Conservation (phyloP, 1,140 invertebrate genomes). For the Planococcus citri region DNA sequence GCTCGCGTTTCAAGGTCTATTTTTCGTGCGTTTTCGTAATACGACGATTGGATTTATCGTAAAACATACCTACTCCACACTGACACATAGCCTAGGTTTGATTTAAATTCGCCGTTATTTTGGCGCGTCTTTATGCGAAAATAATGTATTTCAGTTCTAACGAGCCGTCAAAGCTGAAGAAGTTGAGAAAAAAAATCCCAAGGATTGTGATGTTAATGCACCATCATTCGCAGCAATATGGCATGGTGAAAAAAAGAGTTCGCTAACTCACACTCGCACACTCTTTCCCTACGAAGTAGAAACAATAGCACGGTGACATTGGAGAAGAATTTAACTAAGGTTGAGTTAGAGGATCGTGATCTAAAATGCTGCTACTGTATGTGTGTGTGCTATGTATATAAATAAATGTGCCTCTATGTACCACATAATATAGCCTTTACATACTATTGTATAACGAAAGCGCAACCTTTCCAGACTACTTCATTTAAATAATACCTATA, state of each 20-base stretch:
- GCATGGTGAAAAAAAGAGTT: not conserved
- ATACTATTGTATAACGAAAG: not conserved
- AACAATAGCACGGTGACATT: not conserved
- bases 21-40: too few relatives aligned
- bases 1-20: too few relatives aligned
- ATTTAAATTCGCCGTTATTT: not conserved
- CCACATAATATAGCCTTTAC: constrained; percentile 7
- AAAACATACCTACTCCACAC: too few relatives aligned
- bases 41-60: too few relatives aligned
- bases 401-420: not conserved
- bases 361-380: not conserved
- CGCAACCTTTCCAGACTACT: constrained; percentile 5
- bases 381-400: too few relatives aligned
- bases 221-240: not conserved
- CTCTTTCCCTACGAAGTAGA: too few relatives aligned
- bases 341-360: not conserved
- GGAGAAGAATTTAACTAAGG: not conserved
- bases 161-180: not conserved
- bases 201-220: not conserved
- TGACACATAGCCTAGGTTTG: not conserved
- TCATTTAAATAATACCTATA: constrained; percentile 4
- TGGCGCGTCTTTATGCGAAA: not conserved
- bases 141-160: not conserved
- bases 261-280: too few relatives aligned
- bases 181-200: not conserved